phyloP scores from a whole-genome alignment of 2,888 invertebrate genomes.

The Atethmia centrago region DNA sequence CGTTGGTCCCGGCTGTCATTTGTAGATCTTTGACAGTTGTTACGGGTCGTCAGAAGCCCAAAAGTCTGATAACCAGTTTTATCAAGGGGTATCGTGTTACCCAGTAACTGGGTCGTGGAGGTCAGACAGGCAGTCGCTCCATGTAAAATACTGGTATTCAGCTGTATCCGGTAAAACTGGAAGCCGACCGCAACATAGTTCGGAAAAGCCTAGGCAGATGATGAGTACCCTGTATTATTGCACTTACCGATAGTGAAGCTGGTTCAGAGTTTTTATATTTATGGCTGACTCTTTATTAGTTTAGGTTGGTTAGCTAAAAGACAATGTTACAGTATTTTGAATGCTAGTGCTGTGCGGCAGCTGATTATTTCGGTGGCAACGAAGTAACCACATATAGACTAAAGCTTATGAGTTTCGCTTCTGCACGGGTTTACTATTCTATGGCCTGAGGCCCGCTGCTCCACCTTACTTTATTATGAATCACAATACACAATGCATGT shows the following conservation, averaged over 20 bases:
- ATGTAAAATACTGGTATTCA: too few relatives aligned
- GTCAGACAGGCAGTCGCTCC: too few relatives aligned
- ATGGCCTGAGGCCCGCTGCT: slow-evolving; percentile 45
- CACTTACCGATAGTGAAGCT: neutral
- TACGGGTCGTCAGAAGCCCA: too few relatives aligned
- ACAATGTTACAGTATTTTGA: neutral
- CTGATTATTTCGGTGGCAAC: neutral
- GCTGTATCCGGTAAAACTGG: too few relatives aligned
- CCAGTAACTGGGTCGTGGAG: too few relatives aligned
- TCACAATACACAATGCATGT: slow-evolving; percentile 68
- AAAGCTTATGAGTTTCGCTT: neutral
- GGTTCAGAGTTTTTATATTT: neutral
- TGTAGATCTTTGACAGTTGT: too few relatives aligned
- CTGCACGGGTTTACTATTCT: slow-evolving; percentile 21
- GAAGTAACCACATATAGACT: neutral
- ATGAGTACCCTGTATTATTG: neutral
- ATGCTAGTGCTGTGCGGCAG: neutral
- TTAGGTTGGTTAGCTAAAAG: neutral
- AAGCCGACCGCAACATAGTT: too few relatives aligned
- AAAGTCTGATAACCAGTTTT: too few relatives aligned
- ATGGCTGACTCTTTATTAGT: too few relatives aligned
- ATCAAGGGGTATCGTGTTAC: too few relatives aligned
- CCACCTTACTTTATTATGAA: slow-evolving; percentile 68
- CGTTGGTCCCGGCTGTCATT: too few relatives aligned
- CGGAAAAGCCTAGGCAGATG: too few relatives aligned